Percentiles rank a stretch among this genome's conserved stretches.
Conservation (phyloP, 2,113 vertebrate genomes). For the Rhinoderma darwinii region DNA sequence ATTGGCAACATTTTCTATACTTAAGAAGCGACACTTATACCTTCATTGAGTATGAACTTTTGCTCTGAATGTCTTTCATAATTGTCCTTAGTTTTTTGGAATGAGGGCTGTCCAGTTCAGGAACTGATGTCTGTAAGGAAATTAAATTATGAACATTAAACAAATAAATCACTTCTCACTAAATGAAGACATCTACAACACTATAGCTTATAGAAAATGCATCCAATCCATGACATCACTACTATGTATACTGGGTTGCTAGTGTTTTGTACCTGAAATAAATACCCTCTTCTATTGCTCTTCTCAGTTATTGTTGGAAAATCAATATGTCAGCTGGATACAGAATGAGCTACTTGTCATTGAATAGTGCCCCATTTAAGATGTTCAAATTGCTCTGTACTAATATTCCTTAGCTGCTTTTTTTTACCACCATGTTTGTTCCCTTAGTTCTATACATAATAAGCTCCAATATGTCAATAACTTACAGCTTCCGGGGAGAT, state of each 20-base stretch:
- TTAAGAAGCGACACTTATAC: conserved; percentile 67
- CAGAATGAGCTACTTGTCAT: not conserved
- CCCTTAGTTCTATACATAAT: not conserved
- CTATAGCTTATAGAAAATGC: not conserved
- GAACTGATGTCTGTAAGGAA: conserved; percentile 76
- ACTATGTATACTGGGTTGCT: too few relatives aligned
- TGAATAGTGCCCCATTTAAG: not conserved
- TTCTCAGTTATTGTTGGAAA: not conserved
- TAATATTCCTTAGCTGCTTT: too few relatives aligned
- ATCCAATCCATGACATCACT: not conserved
- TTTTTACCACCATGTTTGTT: not conserved
- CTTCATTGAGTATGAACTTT: conserved; percentile 88
- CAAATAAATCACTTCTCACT: not conserved
- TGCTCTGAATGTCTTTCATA: conserved; percentile 76
- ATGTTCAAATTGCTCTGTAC: too few relatives aligned
- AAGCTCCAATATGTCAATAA: conserved; percentile 12
- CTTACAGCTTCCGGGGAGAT: conserved; percentile 81
- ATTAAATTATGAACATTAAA: conserved; percentile 1
- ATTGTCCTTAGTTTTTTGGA: conserved; percentile 83
- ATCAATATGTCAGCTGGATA: not conserved
- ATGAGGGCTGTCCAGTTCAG: conserved; percentile 82
- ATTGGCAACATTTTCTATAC: not conserved
- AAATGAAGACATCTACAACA: not conserved
- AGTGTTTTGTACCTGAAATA: too few relatives aligned
- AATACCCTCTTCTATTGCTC: not conserved